phyloP scores from a whole-genome alignment of 2,113 vertebrate species.

The Balaeniceps rex region DNA sequence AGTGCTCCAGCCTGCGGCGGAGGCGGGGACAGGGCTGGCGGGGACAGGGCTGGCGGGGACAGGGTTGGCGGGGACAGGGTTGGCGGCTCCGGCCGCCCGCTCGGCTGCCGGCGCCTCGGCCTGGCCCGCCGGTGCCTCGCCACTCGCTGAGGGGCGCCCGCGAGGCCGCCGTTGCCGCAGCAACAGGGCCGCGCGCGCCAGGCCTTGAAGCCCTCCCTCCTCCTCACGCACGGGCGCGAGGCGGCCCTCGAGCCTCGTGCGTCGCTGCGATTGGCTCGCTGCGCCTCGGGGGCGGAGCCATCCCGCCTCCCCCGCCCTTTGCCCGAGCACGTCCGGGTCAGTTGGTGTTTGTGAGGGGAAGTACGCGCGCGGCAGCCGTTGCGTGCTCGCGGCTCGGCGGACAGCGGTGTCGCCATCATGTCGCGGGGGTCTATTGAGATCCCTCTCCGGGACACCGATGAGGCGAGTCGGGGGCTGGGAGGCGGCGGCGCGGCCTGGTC shows the following conservation, averaged over 20 bases:
- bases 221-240: background rate
- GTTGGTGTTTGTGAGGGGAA: slow-evolving; percentile 1
- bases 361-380: background rate
- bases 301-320: background rate
- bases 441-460: slow-evolving; percentile 54
- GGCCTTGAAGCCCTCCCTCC: too few species aligned
- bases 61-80: background rate
- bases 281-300: background rate
- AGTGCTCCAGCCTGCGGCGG: accelerated
- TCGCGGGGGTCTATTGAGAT: slow-evolving; percentile 59
- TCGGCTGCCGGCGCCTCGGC: too few species aligned
- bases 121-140: too few species aligned
- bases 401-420: background rate
- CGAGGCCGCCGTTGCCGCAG: background rate
- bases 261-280: background rate
- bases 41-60: background rate
- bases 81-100: too few species aligned
- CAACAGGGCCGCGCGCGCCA: background rate
- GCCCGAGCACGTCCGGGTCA: slow-evolving; percentile 46
- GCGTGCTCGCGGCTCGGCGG: background rate
- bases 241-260: background rate
- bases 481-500: background rate
- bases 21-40: background rate
- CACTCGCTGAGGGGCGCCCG: background rate
- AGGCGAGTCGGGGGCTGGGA: slow-evolving; percentile 7